A percentile compares a stretch with the other conserved stretches of the same genome.
phyloP scores from a whole-genome alignment of 2,888 invertebrate species.

The Laspeyria flexula region DNA sequence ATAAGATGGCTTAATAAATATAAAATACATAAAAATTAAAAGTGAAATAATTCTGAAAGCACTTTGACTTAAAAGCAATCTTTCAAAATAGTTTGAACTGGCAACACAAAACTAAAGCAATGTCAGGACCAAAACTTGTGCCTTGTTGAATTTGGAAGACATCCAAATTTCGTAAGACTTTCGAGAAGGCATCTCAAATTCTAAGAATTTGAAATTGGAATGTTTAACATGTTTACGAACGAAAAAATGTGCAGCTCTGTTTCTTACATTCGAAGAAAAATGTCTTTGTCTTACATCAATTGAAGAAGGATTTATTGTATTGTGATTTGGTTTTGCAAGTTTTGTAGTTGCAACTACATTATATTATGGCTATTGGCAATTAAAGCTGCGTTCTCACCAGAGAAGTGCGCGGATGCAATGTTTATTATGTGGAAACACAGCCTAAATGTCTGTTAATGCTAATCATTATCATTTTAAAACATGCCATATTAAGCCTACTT shows the following conservation, averaged over 20 bases:
- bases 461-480: too few species aligned
- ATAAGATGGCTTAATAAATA: too few species aligned
- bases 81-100: background rate
- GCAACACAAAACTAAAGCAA: slow-evolving; percentile 8
- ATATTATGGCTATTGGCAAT: too few species aligned
- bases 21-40: too few species aligned
- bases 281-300: slow-evolving; percentile 12
- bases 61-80: background rate
- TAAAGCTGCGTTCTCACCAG: too few species aligned
- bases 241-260: slow-evolving; percentile 30
- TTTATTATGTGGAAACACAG: too few species aligned
- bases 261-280: slow-evolving; percentile 7
- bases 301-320: background rate
- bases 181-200: slow-evolving; percentile 32
- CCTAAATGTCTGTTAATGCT: too few species aligned
- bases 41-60: too few species aligned
- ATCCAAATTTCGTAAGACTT: slow-evolving; percentile 45
- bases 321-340: background rate
- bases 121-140: slow-evolving; percentile 21
- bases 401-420: too few species aligned
- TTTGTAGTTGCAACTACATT: too few species aligned
- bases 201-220: slow-evolving; percentile 45
- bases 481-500: too few species aligned
- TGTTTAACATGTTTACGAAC: slow-evolving; percentile 43
- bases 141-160: slow-evolving; percentile 31